These are phyloP conservation scores for Papilio polytes DNA, from an alignment of 1,140 invertebrate species.

Conservation along the genomic window DNA sequence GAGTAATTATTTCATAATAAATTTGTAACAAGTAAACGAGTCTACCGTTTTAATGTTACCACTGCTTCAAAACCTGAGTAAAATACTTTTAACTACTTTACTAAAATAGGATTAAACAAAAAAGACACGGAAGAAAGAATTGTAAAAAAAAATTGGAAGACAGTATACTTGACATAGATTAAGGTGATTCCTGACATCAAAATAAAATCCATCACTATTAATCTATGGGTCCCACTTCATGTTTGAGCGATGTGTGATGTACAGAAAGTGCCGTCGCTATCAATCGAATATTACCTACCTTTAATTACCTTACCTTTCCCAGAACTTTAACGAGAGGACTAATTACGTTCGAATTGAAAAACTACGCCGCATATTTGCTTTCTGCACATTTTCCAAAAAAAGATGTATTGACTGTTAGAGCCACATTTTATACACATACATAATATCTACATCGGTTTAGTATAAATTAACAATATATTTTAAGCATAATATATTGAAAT, in stretches of 20 bases:
- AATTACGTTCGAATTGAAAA: background rate
- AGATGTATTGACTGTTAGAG: background rate
- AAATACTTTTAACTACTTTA: background rate
- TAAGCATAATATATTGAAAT: background rate
- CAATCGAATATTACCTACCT: background rate
- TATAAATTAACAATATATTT: too few species aligned
- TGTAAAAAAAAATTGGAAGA: background rate
- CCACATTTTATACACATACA: too few species aligned
- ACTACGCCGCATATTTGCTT: background rate
- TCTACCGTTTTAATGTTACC: background rate
- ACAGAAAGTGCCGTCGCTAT: background rate
- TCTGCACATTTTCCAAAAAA: background rate
- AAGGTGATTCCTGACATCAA: background rate
- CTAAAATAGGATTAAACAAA: background rate
- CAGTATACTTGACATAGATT: too few species aligned
- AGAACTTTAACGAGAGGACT: background rate
- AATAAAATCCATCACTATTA: background rate
- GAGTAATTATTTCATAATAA: background rate
- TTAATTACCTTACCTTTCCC: background rate
- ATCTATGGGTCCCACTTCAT: background rate
- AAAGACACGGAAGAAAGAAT: background rate
- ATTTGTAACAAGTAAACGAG: too few species aligned
- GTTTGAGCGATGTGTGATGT: background rate
- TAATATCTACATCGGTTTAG: too few species aligned
- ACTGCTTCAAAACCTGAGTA: background rate